A percentile compares a stretch with the other conserved stretches of the same genome.
phyloP scores from a whole-genome alignment of 1,140 invertebrate species.

The Diachasmimorpha longicaudata region DNA sequence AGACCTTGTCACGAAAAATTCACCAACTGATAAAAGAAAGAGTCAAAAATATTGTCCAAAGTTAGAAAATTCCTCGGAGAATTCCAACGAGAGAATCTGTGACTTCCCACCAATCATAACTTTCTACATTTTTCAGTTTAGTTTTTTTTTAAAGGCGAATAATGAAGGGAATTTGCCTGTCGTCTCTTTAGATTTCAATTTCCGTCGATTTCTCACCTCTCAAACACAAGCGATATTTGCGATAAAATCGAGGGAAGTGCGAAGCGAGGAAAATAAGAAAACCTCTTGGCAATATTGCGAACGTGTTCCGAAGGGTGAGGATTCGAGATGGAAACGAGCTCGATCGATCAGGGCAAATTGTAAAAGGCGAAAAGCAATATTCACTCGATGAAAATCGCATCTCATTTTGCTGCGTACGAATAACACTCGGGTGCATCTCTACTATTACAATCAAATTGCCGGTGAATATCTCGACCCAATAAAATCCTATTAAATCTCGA shows the following conservation, averaged over 20 bases:
- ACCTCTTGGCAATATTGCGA: background rate
- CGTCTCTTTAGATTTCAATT: background rate
- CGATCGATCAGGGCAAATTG: conserved; percentile 17
- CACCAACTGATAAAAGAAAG: no score
- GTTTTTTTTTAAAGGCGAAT: no score
- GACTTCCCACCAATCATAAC: no score
- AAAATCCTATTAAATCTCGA: background rate
- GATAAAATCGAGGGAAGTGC: background rate
- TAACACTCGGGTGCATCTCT: background rate
- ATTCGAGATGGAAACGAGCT: background rate
- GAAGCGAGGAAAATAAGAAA: background rate
- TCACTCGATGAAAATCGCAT: conserved; percentile 4
- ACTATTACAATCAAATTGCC: background rate
- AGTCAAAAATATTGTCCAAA: no score
- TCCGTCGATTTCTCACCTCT: background rate
- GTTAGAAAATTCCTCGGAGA: no score
- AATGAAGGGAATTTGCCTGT: background rate
- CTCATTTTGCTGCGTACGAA: background rate
- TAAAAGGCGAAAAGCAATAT: conserved; percentile 8
- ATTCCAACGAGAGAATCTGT: no score
- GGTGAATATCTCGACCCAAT: background rate
- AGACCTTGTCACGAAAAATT: no score
- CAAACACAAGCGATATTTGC: background rate
- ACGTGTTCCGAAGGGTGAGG: background rate
- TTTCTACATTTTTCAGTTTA: no score